Conservation (phyloP, 2,888 invertebrate genomes). For the Amphipyra tragopoginis region DNA sequence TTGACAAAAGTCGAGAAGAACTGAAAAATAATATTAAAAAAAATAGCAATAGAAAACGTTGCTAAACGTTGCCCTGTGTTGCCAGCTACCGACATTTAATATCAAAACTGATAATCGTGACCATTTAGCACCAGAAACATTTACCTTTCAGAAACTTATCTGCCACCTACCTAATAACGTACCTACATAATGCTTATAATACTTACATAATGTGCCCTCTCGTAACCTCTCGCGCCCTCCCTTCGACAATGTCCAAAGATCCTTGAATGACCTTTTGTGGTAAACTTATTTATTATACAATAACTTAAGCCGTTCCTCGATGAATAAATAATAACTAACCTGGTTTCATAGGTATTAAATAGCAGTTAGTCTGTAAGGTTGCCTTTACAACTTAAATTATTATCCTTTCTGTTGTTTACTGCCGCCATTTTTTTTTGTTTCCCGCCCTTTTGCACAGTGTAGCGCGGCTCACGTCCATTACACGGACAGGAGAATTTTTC, state of each 20-base stretch:
- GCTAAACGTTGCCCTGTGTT: too few relatives aligned
- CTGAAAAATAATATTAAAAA: too few relatives aligned
- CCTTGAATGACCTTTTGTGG: slow-evolving; percentile 1
- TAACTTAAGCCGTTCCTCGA: background rate
- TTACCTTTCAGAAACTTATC: background rate
- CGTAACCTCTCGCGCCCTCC: background rate
- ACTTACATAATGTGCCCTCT: slow-evolving; percentile 8
- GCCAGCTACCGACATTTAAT: too few relatives aligned
- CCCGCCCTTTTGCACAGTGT: too few relatives aligned
- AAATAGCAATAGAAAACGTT: too few relatives aligned
- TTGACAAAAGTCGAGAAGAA: too few relatives aligned
- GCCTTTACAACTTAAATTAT: background rate
- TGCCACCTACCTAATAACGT: background rate
- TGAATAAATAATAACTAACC: slow-evolving; percentile 3
- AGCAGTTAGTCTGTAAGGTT: background rate
- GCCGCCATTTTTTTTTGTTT: too few relatives aligned
- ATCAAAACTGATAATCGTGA: too few relatives aligned
- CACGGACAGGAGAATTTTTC: too few relatives aligned
- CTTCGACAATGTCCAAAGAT: slow-evolving; percentile 3
- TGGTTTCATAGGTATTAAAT: background rate
- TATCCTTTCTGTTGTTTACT: too few relatives aligned
- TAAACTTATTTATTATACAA: slow-evolving; percentile 4
- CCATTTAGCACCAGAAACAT: background rate
- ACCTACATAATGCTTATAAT: background rate
- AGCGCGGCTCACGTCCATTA: too few relatives aligned